phyloP scores from a whole-genome alignment of 2,888 invertebrate genomes.

The Julus scandinavius region DNA sequence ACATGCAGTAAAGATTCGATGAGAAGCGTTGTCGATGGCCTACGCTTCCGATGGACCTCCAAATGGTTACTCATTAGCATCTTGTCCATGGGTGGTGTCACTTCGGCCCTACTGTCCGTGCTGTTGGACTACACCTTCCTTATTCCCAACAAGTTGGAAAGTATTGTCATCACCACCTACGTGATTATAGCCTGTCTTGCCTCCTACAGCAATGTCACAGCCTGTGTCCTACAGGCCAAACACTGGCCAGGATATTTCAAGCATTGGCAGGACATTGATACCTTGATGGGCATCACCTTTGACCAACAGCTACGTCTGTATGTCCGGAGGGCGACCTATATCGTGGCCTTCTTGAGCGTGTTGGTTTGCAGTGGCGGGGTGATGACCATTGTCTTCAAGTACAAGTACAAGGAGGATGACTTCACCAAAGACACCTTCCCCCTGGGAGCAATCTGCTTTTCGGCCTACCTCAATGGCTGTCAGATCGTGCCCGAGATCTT shows the following conservation, averaged over 20 bases:
- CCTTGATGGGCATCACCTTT: background rate
- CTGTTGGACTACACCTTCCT: background rate
- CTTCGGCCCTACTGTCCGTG: background rate
- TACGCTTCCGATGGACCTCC: background rate
- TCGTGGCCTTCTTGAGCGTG: background rate
- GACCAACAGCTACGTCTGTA: background rate
- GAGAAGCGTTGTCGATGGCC: background rate
- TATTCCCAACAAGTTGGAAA: background rate
- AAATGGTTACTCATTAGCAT: background rate
- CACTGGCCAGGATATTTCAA: constrained; percentile 23
- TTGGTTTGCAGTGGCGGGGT: background rate
- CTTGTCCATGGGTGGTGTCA: background rate
- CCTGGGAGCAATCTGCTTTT: background rate
- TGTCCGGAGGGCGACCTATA: background rate
- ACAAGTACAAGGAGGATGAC: background rate
- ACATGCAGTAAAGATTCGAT: background rate
- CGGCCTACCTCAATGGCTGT: background rate
- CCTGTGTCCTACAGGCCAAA: background rate
- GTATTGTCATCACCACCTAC: background rate
- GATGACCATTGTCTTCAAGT: background rate
- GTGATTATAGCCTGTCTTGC: background rate
- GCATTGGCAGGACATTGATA: background rate
- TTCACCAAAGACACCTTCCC: constrained; percentile 2
- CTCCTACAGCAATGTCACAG: background rate
- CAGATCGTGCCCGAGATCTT: background rate